Base-by-base conservation (phyloP, 2,888 invertebrate species). In the Leptura quadrifasciata region DNA sequence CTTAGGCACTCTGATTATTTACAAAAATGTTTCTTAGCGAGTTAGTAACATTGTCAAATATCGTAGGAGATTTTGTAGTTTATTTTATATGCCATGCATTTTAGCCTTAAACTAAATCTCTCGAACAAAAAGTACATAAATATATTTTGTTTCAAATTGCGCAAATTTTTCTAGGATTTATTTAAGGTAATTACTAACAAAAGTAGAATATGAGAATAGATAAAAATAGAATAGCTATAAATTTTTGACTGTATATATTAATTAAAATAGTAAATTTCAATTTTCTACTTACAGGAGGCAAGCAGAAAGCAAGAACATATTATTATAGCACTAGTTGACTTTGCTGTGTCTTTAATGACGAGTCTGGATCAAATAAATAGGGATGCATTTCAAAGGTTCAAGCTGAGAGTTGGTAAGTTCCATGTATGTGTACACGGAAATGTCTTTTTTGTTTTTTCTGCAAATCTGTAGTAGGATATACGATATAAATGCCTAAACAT, bases 331-430 rank as follows among this genome's bases (percentile, higher is more conserved):
- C 90, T 98, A 84, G 96, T 98, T n/a, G 98, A 98, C 88, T 98
- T 98, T 88, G 98, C 98, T 1, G 92, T 97, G 74, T 95, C 97
- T 39, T 91, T 99, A 86, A 97, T 97, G 95, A 93, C 95, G 2
- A 95, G 97, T 84, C 91, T 99, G 70, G 98, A 98, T 86, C 96
- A 97, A 88, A 97, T 99, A 86, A 99, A 99, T 90, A 92, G 96
- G 83, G 98, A 98, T 89, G 98, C 98, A 24, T 98, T 98, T 89
- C 98, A 99, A 90, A 93, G 97, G 85, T 99, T 99, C 88, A 95
- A 97, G 86, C 91, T 99, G 27, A 92, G 98, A 89, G 96, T 98
- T 88, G 99, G 97, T 96, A 87, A 90, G 92, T 65, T 64, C 1
- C 6, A 8, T 6, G 27, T 31, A 8, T 6, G 27, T 31, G 6